A percentile compares a stretch with the other conserved stretches of the same genome.
Conservation (phyloP, 2,888 invertebrate genomes). For the Mactromeris polynyma region DNA sequence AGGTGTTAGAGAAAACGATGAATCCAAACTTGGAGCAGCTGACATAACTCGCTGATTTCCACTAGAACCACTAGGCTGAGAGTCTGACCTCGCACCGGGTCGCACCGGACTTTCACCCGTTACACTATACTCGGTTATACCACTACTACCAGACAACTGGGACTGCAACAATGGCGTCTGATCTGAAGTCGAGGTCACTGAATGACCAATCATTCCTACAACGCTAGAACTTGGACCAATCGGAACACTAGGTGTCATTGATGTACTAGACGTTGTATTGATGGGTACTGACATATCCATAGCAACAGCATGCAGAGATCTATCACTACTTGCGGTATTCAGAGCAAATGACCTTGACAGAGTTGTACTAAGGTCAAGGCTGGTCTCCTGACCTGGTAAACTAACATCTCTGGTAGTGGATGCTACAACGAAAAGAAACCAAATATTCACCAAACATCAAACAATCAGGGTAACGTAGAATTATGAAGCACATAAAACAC, state of each 20-base stretch:
- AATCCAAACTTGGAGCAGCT: slow-evolving; percentile 55
- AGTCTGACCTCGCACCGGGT: slow-evolving; percentile 55
- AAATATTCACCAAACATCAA: background rate
- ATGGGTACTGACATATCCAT: slow-evolving; percentile 40
- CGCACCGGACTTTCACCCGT: slow-evolving; percentile 49
- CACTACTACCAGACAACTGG: slow-evolving; percentile 54
- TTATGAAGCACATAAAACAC: no score
- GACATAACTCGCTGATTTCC: slow-evolving; percentile 67
- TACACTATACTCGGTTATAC: slow-evolving; percentile 62
- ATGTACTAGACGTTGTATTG: background rate
- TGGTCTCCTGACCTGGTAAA: slow-evolving; percentile 40
- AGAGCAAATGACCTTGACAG: slow-evolving; percentile 29
- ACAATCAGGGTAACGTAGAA: no score
- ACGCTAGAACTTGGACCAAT: background rate
- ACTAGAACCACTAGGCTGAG: slow-evolving; percentile 44
- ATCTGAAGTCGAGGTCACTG: background rate
- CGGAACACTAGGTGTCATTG: background rate
- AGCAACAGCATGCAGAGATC: slow-evolving; percentile 39
- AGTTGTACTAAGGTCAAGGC: slow-evolving; percentile 49
- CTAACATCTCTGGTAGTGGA: slow-evolving; percentile 1
- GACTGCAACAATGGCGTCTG: slow-evolving; percentile 43
- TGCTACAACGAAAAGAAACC: background rate
- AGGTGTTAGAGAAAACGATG: slow-evolving; percentile 5
- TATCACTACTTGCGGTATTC: background rate
- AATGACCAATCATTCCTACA: background rate